Conservation (phyloP, 2,113 vertebrate genomes). For the Oreamnos americanus region DNA sequence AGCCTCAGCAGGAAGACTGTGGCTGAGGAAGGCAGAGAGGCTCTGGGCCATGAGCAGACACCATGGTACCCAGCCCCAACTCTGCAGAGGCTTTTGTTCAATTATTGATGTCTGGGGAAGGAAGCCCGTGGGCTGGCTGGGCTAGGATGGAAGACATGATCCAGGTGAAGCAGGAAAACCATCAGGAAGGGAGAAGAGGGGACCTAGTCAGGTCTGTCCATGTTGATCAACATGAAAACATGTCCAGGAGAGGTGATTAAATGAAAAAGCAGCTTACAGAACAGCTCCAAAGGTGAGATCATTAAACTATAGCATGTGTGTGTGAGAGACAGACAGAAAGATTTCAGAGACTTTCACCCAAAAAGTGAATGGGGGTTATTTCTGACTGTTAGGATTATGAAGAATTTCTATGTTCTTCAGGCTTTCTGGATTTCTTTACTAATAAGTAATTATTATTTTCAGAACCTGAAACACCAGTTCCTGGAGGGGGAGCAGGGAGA, state of each 20-base stretch:
- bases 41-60: not conserved
- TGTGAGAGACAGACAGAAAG: not conserved
- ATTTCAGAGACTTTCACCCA: not conserved
- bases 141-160: not conserved
- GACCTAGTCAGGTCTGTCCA: fast-evolving
- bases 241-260: not conserved
- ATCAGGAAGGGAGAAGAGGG: not conserved
- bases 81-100: not conserved
- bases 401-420: not conserved
- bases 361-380: not conserved
- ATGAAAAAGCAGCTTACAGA: not conserved
- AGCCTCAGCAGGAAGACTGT: not conserved
- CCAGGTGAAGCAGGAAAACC: not conserved
- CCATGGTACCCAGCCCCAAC: not conserved
- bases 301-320: not conserved
- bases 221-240: not conserved
- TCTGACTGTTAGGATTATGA: not conserved
- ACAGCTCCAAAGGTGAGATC: not conserved
- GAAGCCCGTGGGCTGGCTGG: not conserved
- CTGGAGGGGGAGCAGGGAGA: not conserved
- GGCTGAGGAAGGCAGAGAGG: not conserved
- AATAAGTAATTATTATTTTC: not conserved
- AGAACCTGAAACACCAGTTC: not conserved
- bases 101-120: not conserved
- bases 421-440: not conserved